phyloP scores from a whole-genome alignment of 2,888 invertebrate species.

The Amorpha juglandis region DNA sequence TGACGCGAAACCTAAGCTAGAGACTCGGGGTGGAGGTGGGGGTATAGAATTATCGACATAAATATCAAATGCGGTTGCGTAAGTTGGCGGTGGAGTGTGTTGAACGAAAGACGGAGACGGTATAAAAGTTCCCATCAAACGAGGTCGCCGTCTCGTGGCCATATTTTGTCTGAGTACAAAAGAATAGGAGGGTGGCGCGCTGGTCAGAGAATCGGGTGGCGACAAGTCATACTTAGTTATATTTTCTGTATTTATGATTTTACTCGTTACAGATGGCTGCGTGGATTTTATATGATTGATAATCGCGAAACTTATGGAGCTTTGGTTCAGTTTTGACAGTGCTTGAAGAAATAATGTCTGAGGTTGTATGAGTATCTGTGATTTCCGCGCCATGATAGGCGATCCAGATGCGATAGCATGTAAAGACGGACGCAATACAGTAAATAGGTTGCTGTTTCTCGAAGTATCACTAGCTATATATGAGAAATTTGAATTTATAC shows the following conservation, averaged over 20 bases:
- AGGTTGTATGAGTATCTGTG: slow-evolving; percentile 48
- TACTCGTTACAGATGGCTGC: slow-evolving; percentile 31
- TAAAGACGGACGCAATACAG: background rate
- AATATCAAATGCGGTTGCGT: slow-evolving; percentile 74
- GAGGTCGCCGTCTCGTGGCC: slow-evolving; percentile 62
- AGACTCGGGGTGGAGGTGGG: slow-evolving; percentile 56
- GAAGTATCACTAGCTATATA: slow-evolving; percentile 16
- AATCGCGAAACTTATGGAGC: slow-evolving; percentile 49
- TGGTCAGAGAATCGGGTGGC: slow-evolving; percentile 69
- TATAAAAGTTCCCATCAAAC: slow-evolving; percentile 74
- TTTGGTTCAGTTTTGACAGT: slow-evolving; percentile 62
- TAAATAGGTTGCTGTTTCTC: background rate
- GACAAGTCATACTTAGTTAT: slow-evolving; percentile 51
- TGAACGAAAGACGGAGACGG: slow-evolving; percentile 75
- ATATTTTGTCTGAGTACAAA: slow-evolving; percentile 71
- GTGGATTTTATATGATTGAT: slow-evolving; percentile 40
- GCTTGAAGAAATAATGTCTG: slow-evolving; percentile 66
- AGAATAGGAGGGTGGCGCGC: slow-evolving; percentile 76
- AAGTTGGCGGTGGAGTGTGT: slow-evolving; percentile 74
- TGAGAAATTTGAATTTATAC: slow-evolving; percentile 9
- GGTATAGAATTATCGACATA: slow-evolving; percentile 66
- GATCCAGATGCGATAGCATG: slow-evolving; percentile 2
- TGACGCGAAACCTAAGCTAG: slow-evolving; percentile 66
- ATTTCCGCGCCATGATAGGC: slow-evolving; percentile 14
- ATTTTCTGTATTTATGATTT: slow-evolving; percentile 30